Evolutionary conservation across 2,797 vertebrate species (phyloP), one percentile per base, ranked within the genome.

Genomic region (Alcedo quadribrachys): DNA sequence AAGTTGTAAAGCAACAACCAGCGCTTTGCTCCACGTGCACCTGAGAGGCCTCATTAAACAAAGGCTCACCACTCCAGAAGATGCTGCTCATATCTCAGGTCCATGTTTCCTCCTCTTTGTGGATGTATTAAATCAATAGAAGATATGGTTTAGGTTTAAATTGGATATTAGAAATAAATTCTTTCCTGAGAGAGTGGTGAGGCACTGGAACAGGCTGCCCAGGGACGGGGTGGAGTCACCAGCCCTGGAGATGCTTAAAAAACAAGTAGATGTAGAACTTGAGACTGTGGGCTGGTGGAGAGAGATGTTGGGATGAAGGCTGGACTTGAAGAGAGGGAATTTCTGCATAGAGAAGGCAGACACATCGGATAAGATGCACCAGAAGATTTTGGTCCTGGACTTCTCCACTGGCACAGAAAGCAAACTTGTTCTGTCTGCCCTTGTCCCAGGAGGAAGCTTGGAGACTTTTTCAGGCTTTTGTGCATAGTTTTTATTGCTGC

Each of bases 11-110:
- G 53, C 22, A 32, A 43, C 45, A 53, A 48, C 25, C 80, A 69
- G 30, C 4, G 0, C 15, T 32, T 50, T 33, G 15, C 25, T 76
- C 60, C 54, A 18, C 1, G 1, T 5, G 28, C 19, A 35, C 8
- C 51, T 45, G 22, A 70, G 11, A 55, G 32, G 45, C 43, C 27
- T 2, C 21, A 1, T 6, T 6, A 10, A 73, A 4, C 2, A 43
- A n/a, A 73, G 48, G 35, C 74, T 20, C 30, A 68, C 28, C 37
- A 5, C 67, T 71, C 30, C 73, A 33, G 33, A 32, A 54, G 69
- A 37, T 51, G 53, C 77, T 76, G 65, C 15, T 91, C 27, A 0
- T 22, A 32, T 3, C 40, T 53, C 73, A 54, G n/a, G 22, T 55
- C 83, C 42, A 54, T 2, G 0, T 50, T 87, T 65, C 62, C 62